A percentile compares a stretch with the other conserved stretches of the same genome.
Conservation (phyloP, 2,888 invertebrate species). For the Zaprionus obscuricornis region DNA sequence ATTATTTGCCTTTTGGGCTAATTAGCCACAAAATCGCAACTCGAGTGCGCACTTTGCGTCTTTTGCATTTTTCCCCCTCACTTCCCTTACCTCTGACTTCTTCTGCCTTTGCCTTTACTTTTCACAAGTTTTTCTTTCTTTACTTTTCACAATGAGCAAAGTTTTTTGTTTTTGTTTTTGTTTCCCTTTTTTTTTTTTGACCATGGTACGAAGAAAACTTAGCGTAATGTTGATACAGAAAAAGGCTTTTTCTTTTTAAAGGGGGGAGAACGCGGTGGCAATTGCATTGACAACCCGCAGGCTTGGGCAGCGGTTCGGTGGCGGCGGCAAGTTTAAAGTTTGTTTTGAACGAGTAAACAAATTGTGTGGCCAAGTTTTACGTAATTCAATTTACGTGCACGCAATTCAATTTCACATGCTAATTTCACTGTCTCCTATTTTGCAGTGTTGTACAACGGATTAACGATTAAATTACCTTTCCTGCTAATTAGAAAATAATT, state of each 20-base stretch:
- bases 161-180: conserved; percentile 23
- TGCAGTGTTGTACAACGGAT: too few relatives aligned
- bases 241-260: too few relatives aligned
- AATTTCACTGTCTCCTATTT: too few relatives aligned
- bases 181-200: conserved; percentile 8
- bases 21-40: conserved; percentile 62
- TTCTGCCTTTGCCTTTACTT: too few relatives aligned
- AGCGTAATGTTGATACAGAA: neutral
- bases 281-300: conserved; percentile 60
- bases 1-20: conserved; percentile 60
- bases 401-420: conserved; percentile 46
- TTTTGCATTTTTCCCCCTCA: conserved; percentile 8
- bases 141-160: conserved; percentile 25
- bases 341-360: conserved; percentile 76
- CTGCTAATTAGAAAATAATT: too few relatives aligned
- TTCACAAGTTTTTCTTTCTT: neutral
- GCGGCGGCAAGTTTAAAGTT: conserved; percentile 67
- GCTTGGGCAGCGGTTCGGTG: too few relatives aligned
- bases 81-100: neutral
- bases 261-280: neutral
- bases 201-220: conserved; percentile 39
- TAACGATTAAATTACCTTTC: too few relatives aligned
- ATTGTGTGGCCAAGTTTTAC: conserved; percentile 66
- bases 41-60: conserved; percentile 58
- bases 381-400: conserved; percentile 71